Evolutionary conservation across 2,113 vertebrate species (phyloP), one percentile per base, ranked within the genome.

Genomic region (Pseudopodoces humilis): DNA sequence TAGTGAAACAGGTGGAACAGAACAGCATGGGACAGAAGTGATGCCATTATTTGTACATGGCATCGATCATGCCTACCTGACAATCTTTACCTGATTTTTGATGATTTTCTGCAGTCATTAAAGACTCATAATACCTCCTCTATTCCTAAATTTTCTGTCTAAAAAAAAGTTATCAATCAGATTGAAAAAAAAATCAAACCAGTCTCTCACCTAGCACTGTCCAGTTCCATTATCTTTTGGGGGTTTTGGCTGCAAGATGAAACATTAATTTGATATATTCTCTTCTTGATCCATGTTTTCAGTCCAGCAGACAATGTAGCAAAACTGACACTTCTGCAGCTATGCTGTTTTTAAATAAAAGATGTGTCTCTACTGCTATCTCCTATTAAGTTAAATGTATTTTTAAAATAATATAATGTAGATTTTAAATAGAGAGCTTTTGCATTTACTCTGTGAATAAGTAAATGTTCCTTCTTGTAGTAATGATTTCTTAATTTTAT

Each of bases 321-420:
- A 80, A 93, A 95, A 43, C 78, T 88, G 79, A 35, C 63, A 44
- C 74, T 90, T 75, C 14, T 78, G 21, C 52, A 92, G 71, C 50
- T 87, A 16, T 77, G 64, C 71, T 78, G 33, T 86, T 93, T 77
- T 28, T 85, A 70, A 89, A 87, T 71, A 88, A 93, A 92, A 89
- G n/a, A 17, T 21, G 5, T 82, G 12, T 83, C 55, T 80, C 59
- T 71, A 21, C 14, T 62, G 33, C 62, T 39, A 31, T 64, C 44
- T 50, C 81, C 47, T 83, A 77, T 47, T 49, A 76, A 72, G 55
- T 37, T 81, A 81, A 17, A 88, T 27, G 6, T 67, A 28, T 85
- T 79, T 76, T 80, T 7, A 0, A 72, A 92, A 92, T 41, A 0
- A 14, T 46, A 33, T 44, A 0, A 53, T 46, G 25, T 53, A 58